Base-by-base conservation (phyloP, 2,888 invertebrate genomes). In the Ypsolopha sequella region DNA sequence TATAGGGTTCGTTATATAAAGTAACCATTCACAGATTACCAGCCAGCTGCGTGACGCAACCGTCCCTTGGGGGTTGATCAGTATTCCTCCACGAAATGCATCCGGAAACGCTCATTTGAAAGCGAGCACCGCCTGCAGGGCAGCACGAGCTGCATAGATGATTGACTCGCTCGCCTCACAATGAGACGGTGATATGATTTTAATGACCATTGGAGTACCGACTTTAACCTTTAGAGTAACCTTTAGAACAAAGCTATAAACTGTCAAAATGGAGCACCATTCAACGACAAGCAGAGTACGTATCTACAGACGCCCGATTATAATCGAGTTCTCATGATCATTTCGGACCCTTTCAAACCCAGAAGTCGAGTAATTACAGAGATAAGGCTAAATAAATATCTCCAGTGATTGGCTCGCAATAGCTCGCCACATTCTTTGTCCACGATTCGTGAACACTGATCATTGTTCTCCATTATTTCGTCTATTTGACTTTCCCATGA, bases 401-500 rank as follows among this genome's bases (percentile, higher is more conserved):
- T 24, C 24, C 24, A 24, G 24, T 24, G 24, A 24, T 4, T 24
- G 24, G 39, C 39, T 38, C n/a, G 45, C 45, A 45, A 34, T 45
- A 14, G 35, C 11, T 36, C 41, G 9, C 35, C 41, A 24, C 50
- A 43, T 43, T 50, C 50, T 9, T n/a, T 43, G 43, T 24, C 11
- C 43, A 35, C 41, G 41, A 43, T 35, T 50, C 39, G 41, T 39
- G 51, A 46, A 51, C 45, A 41, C 13, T 11, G 38, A 39, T 41
- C 47, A 47, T 51, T 51, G 51, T 51, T 51, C 47, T 35, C 45
- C 38, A 34, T 13, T 14, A 45, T 43, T 48, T 51, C 34, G 34
- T 39, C 62, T 62, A 58, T 68, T 66, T 62, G 59, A 52, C 58
- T 68, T 75, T 75, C 74, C 64, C 74, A 74, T 66, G 73, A 69